phyloP scores from a whole-genome alignment of 2,797 vertebrate genomes.

The Graptemys geographica region DNA sequence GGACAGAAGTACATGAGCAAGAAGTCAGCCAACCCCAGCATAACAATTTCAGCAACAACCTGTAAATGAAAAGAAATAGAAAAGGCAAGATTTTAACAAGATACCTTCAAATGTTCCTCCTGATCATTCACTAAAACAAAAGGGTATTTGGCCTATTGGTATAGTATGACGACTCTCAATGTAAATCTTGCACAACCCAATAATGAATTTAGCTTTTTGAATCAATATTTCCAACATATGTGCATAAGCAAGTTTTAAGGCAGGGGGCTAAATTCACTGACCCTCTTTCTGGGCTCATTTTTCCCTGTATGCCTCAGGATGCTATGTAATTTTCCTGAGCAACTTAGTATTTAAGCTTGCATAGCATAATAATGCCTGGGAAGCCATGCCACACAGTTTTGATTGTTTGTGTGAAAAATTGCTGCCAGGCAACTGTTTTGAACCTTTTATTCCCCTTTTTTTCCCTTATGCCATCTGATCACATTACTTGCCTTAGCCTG shows the following conservation, averaged over 20 bases:
- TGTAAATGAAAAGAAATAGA: conserved; percentile 17
- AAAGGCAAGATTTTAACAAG: conserved; percentile 4
- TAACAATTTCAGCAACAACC: not conserved
- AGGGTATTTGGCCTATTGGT: not conserved
- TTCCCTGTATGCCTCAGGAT: not conserved
- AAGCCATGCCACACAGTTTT: conserved; percentile 56
- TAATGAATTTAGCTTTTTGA: not conserved
- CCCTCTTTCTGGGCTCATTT: not conserved
- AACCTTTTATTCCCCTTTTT: conserved; percentile 36
- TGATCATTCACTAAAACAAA: not conserved
- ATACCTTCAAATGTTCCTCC: fast-evolving
- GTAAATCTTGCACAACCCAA: not conserved
- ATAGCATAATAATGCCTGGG: conserved; percentile 10
- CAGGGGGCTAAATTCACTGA: not conserved
- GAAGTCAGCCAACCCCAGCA: not conserved
- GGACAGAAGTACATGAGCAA: not conserved
- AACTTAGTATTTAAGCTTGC: conserved; percentile 18
- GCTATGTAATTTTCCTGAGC: conserved; percentile 20
- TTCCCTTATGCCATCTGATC: conserved; percentile 71
- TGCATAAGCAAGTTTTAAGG: not conserved
- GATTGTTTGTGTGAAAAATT: conserved; percentile 49
- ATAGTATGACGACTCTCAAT: not conserved
- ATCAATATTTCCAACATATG: not conserved
- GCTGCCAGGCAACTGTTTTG: conserved; percentile 64
- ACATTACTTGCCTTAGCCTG: conserved; percentile 58